Evolutionary conservation across 2,797 vertebrate species (phyloP).

Genomic region (Sebastes itinus): DNA sequence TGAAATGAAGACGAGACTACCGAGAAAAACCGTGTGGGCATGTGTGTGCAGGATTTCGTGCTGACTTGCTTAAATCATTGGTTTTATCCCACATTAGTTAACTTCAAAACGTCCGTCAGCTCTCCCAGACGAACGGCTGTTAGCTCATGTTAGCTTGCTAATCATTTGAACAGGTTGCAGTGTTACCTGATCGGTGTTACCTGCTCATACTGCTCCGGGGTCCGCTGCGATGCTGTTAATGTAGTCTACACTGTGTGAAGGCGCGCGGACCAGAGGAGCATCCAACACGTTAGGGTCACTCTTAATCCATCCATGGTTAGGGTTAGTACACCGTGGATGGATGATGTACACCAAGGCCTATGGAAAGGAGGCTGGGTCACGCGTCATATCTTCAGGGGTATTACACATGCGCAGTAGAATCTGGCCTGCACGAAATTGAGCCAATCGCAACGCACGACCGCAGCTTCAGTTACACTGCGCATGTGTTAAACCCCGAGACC

Average conservation of each 20-base stretch:
- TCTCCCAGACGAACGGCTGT: neutral
- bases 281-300: neutral
- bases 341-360: no score
- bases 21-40: neutral
- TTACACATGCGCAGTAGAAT: no score
- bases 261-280: neutral
- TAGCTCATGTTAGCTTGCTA: neutral
- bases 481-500: no score
- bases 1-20: neutral
- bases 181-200: conserved; percentile 45
- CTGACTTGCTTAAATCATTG: neutral
- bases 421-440: no score
- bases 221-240: conserved; percentile 2
- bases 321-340: no score
- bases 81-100: neutral
- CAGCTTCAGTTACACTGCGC: no score
- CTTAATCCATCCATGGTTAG: no score
- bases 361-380: no score
- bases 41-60: neutral
- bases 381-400: no score
- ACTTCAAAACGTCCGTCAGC: neutral
- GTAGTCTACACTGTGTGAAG: neutral
- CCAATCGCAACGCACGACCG: no score
- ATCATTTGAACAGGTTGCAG: neutral
- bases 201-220: neutral